Conservation (phyloP, 2,888 invertebrate species). For the Machimus atricapillus region DNA sequence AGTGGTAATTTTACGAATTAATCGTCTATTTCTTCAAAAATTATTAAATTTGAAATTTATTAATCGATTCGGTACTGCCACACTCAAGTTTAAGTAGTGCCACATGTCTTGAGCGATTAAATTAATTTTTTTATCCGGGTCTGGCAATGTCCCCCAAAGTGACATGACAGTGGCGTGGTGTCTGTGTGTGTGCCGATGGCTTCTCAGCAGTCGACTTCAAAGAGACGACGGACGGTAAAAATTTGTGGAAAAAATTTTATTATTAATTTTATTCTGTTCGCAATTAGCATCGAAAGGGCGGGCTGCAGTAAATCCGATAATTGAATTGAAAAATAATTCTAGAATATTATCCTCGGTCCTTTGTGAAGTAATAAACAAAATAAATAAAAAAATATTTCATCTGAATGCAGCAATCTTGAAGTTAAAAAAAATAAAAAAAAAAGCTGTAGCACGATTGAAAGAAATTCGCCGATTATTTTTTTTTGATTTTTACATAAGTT, state of each 20-base stretch:
- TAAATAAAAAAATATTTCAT: neutral
- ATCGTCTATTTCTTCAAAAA: too few relatives aligned
- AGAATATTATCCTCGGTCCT: too few relatives aligned
- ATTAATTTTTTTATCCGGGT: too few relatives aligned
- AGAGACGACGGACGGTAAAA: neutral
- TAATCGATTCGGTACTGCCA: too few relatives aligned
- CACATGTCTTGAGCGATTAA: too few relatives aligned
- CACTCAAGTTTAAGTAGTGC: too few relatives aligned
- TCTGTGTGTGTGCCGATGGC: slow-evolving; percentile 1
- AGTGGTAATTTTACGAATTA: too few relatives aligned
- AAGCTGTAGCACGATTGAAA: neutral
- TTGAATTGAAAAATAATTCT: too few relatives aligned
- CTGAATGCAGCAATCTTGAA: neutral
- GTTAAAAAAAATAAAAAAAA: neutral
- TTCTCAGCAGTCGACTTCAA: slow-evolving; percentile 3
- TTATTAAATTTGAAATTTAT: too few relatives aligned
- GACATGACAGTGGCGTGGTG: neutral
- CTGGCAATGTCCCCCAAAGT: neutral
- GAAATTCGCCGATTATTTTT: neutral
- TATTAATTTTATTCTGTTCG: neutral
- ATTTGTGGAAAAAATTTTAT: neutral
- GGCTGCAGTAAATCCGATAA: neutral
- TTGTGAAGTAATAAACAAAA: neutral
- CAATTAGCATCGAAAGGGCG: neutral
- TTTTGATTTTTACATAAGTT: neutral